Percentiles rank a stretch among this genome's conserved stretches.
phyloP scores from a whole-genome alignment of 2,888 invertebrate species.

The Hecatera dysodea region DNA sequence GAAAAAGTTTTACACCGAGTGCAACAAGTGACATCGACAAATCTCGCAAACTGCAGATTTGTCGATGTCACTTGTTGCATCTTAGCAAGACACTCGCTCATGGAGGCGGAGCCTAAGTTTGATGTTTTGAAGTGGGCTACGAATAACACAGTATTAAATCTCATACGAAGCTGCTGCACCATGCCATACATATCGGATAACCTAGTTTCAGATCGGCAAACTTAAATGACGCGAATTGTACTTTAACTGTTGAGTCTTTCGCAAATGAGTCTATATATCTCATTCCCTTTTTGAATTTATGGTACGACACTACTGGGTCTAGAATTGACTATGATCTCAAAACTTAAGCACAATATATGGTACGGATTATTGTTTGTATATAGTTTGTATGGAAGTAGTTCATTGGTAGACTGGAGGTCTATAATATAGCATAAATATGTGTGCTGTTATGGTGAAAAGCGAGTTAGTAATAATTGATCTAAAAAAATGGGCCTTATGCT shows the following conservation, averaged over 20 bases:
- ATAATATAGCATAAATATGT: background rate
- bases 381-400: constrained; percentile 38
- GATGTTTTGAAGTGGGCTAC: background rate
- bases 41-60: too few species aligned
- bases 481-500: too few species aligned
- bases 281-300: constrained; percentile 58
- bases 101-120: background rate
- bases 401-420: constrained; percentile 30
- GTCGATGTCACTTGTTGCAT: background rate
- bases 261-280: constrained; percentile 39
- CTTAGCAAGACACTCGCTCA: background rate
- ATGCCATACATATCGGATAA: background rate
- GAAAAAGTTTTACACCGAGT: background rate
- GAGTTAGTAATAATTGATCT: too few species aligned
- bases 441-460: background rate
- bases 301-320: constrained; percentile 50
- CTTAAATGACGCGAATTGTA: background rate
- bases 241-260: background rate
- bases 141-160: background rate
- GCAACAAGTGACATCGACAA: too few species aligned
- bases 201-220: background rate
- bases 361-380: constrained; percentile 50
- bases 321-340: constrained; percentile 56
- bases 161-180: background rate
- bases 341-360: constrained; percentile 43